Evolutionary conservation across 2,888 invertebrate genomes (phyloP), one percentile per base, ranked within the genome.

Genomic region (Omphaloscelis lunosa): DNA sequence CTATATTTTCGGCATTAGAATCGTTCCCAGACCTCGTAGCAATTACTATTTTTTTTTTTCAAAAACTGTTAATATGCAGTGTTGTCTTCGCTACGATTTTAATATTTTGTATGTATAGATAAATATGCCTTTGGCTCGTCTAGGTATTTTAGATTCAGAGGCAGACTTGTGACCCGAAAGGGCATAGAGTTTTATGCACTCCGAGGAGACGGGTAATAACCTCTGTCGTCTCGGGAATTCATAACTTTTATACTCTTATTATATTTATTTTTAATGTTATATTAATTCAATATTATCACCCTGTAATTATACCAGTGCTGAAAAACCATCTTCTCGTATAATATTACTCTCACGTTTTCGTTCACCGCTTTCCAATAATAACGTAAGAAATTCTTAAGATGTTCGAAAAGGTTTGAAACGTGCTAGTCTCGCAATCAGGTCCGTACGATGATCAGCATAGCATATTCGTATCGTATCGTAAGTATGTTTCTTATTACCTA

Each of bases 181-280:
- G 84, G 51, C 79, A 48, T 27, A 20, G 29, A 73, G 74, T 79
- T 85, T 70, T 41, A 45, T 75, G 84, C 68, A 71, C 83, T 65
- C 65, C 20, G 48, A n/a, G 56, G 63, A 72, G 79, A 75, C 83
- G 63, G 75, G 71, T 75, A 68, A 62, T 65, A 65, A 84, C 86
- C 85, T 65, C 11, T 3, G 12, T 56, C 51, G 68, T 72, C 81
- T 58, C 41, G 65, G 17, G 74, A 59, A 45, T 81, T 59, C 27
- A 58, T 73, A 27, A 17, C 27, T 34, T 59, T 73, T 7, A 29
- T 23, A 11, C 4, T 15, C 39, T 20, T 29, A 39, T 11, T 39
- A 39, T 11, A 34, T 11, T 69, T 34, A 34, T 23, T 53, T 56
- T 23, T 27, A 77, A 48, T 27, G 27, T 59, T 39, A 23, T 53